Conservation (phyloP, 2,113 vertebrate genomes). For the Pipra filicauda region DNA sequence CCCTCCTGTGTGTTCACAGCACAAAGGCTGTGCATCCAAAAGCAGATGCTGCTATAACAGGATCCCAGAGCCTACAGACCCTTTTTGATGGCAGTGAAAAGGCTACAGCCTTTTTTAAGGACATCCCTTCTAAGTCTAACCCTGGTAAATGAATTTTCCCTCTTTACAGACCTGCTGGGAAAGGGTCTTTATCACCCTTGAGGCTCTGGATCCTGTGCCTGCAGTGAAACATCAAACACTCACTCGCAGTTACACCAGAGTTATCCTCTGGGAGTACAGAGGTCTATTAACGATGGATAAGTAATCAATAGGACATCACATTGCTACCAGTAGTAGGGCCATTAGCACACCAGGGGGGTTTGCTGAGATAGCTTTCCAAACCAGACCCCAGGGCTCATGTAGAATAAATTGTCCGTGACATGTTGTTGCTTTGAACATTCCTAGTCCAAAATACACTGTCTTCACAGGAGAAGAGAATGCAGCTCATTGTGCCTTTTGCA, state of each 20-base stretch:
- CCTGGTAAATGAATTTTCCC: neutral
- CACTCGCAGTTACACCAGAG: neutral
- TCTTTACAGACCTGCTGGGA: neutral
- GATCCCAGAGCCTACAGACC: neutral
- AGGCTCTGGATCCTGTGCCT: neutral
- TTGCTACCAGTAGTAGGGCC: neutral
- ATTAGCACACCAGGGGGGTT: neutral
- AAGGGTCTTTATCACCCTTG: neutral
- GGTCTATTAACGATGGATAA: neutral
- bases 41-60: neutral
- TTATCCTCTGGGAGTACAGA: neutral
- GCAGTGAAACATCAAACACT: neutral
- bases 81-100: neutral
- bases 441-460: neutral
- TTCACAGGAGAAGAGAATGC: neutral
- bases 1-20: neutral
- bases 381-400: neutral
- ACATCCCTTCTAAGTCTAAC: neutral
- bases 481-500: neutral
- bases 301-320: conserved; percentile 20
- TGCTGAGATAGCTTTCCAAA: neutral
- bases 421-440: neutral
- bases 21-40: neutral
- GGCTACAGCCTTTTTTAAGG: neutral
- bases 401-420: neutral